A percentile compares a stretch with the other conserved stretches of the same genome.
Evolutionary conservation across 2,888 invertebrate genomes (phyloP).

Genomic region (Orchesellides sinensis): DNA sequence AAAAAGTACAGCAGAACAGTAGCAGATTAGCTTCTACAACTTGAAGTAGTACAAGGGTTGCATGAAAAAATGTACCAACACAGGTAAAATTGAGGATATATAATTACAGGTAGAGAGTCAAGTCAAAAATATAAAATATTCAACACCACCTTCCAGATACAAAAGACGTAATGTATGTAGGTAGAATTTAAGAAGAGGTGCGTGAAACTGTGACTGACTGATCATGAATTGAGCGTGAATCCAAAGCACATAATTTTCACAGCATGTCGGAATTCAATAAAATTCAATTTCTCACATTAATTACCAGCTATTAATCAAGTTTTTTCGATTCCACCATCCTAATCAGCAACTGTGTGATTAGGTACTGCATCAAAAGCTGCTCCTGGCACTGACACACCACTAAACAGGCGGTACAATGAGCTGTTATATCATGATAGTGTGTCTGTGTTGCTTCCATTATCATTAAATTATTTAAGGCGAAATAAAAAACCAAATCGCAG

Average conservation of each 20-base stretch:
- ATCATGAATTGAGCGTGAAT: conserved; percentile 61
- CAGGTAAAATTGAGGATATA: neutral
- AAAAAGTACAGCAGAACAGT: conserved; percentile 20
- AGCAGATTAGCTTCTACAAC: conserved; percentile 21
- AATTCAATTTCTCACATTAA: conserved; percentile 62
- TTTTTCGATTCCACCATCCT: conserved; percentile 47
- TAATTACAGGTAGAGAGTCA: neutral
- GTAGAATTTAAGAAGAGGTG: neutral
- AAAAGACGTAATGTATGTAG: neutral
- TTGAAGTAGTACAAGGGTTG: neutral
- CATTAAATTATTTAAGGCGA: no score
- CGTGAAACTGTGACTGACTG: conserved; percentile 41
- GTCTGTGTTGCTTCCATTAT: no score
- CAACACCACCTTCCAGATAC: neutral
- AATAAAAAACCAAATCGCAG: no score
- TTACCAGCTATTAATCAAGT: conserved; percentile 60
- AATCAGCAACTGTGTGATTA: conserved; percentile 60
- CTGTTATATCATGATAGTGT: no score
- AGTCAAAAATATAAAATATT: neutral
- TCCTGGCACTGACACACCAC: no score
- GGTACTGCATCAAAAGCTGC: no score
- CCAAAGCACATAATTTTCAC: conserved; percentile 57
- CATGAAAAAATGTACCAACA: neutral
- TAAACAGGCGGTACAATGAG: no score
- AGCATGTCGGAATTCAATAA: conserved; percentile 62